phyloP scores from a whole-genome alignment of 2,888 invertebrate species.

The Biston stratarius region DNA sequence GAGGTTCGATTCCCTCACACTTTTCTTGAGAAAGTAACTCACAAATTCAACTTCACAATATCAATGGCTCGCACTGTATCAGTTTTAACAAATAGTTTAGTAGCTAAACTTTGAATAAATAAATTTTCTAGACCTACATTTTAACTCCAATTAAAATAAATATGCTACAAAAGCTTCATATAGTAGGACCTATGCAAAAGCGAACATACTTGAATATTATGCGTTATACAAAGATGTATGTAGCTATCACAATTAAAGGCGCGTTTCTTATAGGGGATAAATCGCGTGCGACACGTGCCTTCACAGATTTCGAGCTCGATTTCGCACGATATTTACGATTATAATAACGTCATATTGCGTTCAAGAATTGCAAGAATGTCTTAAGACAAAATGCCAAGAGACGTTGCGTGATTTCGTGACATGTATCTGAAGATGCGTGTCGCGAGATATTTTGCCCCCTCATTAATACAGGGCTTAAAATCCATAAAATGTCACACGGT shows the following conservation, averaged over 20 bases:
- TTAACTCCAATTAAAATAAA: conserved; percentile 30
- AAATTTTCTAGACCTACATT: conserved; percentile 17
- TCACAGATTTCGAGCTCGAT: too few relatives aligned
- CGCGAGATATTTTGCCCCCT: too few relatives aligned
- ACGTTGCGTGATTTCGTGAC: too few relatives aligned
- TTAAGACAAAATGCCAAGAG: too few relatives aligned
- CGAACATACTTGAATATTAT: conserved; percentile 34
- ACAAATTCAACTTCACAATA: not conserved
- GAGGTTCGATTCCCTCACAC: not conserved
- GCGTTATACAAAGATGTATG: conserved; percentile 22
- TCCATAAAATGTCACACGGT: not conserved
- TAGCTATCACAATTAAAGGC: conserved; percentile 44
- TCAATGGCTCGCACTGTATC: not conserved
- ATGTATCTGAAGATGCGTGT: too few relatives aligned
- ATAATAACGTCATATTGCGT: too few relatives aligned
- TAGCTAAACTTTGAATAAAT: conserved; percentile 18
- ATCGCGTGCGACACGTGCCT: conserved; percentile 18
- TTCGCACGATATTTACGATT: too few relatives aligned
- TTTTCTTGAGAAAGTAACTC: not conserved
- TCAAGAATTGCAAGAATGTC: too few relatives aligned
- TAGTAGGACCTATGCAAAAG: conserved; percentile 19
- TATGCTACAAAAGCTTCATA: conserved; percentile 26
- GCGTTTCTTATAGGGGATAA: conserved; percentile 5
- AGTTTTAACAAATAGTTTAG: conserved; percentile 1
- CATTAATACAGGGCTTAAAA: too few relatives aligned